Conservation (phyloP, 1,140 invertebrate species). For the Adelges cooleyi region DNA sequence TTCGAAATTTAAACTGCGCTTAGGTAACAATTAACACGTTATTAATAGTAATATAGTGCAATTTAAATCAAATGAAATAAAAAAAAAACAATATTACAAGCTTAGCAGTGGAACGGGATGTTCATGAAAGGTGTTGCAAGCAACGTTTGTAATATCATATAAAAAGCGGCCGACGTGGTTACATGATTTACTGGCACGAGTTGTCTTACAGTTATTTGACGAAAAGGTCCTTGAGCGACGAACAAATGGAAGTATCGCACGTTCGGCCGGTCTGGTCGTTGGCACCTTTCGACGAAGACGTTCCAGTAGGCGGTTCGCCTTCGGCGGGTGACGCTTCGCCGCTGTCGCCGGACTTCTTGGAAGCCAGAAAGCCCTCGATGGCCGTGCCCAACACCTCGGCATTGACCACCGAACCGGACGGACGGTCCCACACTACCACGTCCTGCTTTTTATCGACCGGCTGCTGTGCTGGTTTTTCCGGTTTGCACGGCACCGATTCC, state of each 20-base stretch:
- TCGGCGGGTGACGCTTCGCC: conserved; percentile 36
- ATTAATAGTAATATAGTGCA: too few species aligned
- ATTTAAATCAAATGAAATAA: too few species aligned
- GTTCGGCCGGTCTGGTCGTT: conserved; percentile 52
- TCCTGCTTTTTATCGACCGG: not conserved
- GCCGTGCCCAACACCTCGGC: conserved; percentile 63
- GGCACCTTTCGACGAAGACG: conserved; percentile 31
- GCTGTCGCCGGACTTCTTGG: conserved; percentile 36
- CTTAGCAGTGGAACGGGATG: too few species aligned
- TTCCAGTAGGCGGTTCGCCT: conserved; percentile 41
- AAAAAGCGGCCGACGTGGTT: too few species aligned
- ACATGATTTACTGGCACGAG: not conserved
- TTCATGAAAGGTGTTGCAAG: too few species aligned
- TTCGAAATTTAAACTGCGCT: too few species aligned
- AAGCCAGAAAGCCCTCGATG: conserved; percentile 62
- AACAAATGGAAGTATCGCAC: conserved; percentile 62
- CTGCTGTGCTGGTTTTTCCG: not conserved
- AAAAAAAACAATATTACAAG: too few species aligned
- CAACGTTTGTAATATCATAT: too few species aligned
- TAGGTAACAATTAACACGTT: too few species aligned
- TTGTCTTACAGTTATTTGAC: conserved; percentile 47
- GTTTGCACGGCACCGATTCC: not conserved
- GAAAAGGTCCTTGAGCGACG: conserved; percentile 69
- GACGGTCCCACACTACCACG: conserved; percentile 54
- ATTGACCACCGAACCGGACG: conserved; percentile 60